Evolutionary conservation across 2,888 invertebrate genomes (phyloP), one percentile per base, ranked within the genome.

Genomic region (Norana najaformis): DNA sequence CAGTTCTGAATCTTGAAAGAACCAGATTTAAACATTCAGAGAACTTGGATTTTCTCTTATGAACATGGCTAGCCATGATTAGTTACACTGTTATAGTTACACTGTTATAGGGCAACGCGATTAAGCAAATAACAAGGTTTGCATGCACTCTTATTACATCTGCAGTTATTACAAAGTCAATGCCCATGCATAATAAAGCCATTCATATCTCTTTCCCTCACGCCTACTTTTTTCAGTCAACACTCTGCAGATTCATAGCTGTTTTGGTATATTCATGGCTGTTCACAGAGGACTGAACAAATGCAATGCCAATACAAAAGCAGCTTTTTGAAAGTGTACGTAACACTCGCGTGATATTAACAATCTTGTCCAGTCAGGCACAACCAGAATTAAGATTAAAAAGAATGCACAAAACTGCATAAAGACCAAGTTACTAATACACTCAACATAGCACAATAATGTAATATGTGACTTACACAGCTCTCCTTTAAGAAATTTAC

Each of bases 121-220:
- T n/a, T 69, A 69, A 11, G 69, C n/a, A 4, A 69, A 69, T 69
- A 69, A 69, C 69, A 23, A 11, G n/a, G 69, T 69, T 69, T 69
- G 69, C 69, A 69, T n/a, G 69, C 69, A 69, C 69, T n/a, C 69
- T n/a, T n/a, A 69, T 69, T 69, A n/a, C n/a, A n/a, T 69, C 69
- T 69, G n/a, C 30, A 69, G 69, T 30, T 13, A n/a, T 69, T 5
- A 69, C 69, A 69, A 47, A 47, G 69, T 69, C 69, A 69, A 69
- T 69, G n/a, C 30, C n/a, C 69, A 69, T 69, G 69, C 30, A 69
- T n/a, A 69, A 69, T n/a, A 69, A n/a, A 11, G 69, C n/a, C n/a
- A 69, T 69, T 4, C 11, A 69, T n/a, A 69, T 69, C 30, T 69
- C n/a, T n/a, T 69, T n/a, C 8, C 69, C n/a, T 69, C 8, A 69